A percentile compares a stretch with the other conserved stretches of the same genome.
Evolutionary conservation across 2,797 vertebrate species (phyloP).

Genomic region (Oryzias sinensis): DNA sequence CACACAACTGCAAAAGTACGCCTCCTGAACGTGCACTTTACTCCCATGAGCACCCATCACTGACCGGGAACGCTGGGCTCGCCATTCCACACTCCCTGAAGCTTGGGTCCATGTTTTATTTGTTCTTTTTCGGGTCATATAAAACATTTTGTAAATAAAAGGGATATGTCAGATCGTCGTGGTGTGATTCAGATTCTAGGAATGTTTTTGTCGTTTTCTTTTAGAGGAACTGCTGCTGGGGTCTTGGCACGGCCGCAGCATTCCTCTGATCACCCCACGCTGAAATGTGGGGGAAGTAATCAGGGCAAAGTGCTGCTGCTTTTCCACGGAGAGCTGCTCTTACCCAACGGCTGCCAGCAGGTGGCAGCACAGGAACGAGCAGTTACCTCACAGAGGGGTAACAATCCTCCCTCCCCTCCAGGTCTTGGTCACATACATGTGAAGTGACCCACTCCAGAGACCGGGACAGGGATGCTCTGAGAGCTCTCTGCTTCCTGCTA

Average conservation of each 20-base stretch:
- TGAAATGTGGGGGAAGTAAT: slow-evolving; percentile 39
- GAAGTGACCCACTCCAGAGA: slow-evolving; percentile 64
- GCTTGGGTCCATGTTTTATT: slow-evolving; percentile 13
- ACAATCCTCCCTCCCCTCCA: slow-evolving; percentile 7
- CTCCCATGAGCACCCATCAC: slow-evolving; percentile 13
- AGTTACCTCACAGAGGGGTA: background rate
- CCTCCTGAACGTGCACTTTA: slow-evolving; percentile 48
- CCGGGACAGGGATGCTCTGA: slow-evolving; percentile 56
- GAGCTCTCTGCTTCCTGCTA: slow-evolving; percentile 40
- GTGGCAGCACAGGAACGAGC: slow-evolving; percentile 49
- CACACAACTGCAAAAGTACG: slow-evolving; percentile 3
- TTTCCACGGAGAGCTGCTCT: slow-evolving; percentile 4
- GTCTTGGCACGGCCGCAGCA: slow-evolving; percentile 22
- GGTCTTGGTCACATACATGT: slow-evolving; percentile 30
- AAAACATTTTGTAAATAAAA: slow-evolving; percentile 61
- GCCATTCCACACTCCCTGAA: slow-evolving; percentile 6
- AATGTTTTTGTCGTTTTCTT: background rate
- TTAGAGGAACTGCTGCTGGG: slow-evolving; percentile 21
- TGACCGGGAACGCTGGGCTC: slow-evolving; percentile 15
- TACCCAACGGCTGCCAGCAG: slow-evolving; percentile 49
- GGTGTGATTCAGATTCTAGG: slow-evolving; percentile 3
- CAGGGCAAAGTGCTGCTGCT: slow-evolving; percentile 51
- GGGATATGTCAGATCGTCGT: slow-evolving; percentile 6
- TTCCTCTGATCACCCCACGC: slow-evolving; percentile 42
- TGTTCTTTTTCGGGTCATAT: slow-evolving; percentile 9